Conservation (phyloP, 2,113 vertebrate species). For the Riparia riparia region DNA sequence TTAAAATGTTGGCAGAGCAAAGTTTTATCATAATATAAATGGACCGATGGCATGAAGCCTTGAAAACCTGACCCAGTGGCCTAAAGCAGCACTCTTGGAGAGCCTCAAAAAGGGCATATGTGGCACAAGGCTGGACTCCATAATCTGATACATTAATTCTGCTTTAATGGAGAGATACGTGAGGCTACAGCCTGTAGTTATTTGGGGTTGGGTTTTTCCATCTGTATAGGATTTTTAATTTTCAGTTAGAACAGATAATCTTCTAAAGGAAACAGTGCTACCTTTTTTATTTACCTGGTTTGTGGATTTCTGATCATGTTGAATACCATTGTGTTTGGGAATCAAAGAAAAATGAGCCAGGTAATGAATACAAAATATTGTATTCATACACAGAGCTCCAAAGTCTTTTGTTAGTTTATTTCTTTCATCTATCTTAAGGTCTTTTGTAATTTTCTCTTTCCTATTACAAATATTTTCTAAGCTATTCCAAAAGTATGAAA, state of each 20-base stretch:
- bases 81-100: neutral
- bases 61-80: neutral
- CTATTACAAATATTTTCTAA: neutral
- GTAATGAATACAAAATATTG: no score
- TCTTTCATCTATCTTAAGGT: neutral
- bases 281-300: neutral
- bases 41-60: neutral
- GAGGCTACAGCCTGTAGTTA: neutral
- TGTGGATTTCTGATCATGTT: neutral
- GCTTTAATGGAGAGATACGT: neutral
- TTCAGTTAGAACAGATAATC: neutral
- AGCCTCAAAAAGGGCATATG: neutral
- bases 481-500: neutral
- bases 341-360: neutral
- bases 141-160: neutral
- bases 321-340: neutral
- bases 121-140: neutral
- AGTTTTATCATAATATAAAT: neutral
- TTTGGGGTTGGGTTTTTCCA: neutral
- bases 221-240: neutral
- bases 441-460: neutral
- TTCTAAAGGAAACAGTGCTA: neutral
- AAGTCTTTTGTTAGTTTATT: neutral
- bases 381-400: neutral
- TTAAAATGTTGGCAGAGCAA: slow-evolving; percentile 16